Conservation (phyloP, 2,888 invertebrate species). For the Zaprionus bogoriensis region DNA sequence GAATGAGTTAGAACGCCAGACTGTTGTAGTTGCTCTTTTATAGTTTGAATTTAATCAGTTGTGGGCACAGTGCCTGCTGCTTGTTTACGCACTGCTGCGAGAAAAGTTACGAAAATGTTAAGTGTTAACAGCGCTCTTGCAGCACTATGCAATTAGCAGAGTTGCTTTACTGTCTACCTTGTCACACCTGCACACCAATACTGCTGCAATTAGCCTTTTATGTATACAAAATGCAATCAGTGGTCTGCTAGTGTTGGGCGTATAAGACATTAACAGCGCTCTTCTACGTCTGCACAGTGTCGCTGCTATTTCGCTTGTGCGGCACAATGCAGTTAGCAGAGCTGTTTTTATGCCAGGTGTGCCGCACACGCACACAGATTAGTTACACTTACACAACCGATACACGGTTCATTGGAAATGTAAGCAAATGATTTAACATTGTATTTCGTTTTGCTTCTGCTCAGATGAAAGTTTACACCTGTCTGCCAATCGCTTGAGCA, state of each 20-base stretch:
- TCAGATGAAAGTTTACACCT: conserved; percentile 37
- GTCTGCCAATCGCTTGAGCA: conserved; percentile 32
- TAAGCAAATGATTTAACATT: conserved; percentile 13
- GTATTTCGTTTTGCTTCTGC: not conserved
- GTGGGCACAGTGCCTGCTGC: not conserved
- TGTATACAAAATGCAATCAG: no score
- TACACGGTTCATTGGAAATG: conserved; percentile 1
- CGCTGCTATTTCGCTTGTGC: conserved; percentile 8
- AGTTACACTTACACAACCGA: not conserved
- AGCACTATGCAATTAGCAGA: no score
- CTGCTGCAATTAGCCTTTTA: no score
- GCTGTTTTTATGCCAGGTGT: conserved; percentile 48
- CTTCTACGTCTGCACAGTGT: not conserved
- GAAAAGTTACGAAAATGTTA: not conserved
- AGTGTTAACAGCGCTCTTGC: no score
- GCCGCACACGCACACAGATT: not conserved
- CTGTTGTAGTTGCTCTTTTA: not conserved
- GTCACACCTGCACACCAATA: no score
- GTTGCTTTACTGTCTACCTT: no score
- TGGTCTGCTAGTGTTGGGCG: no score
- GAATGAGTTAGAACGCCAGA: not conserved
- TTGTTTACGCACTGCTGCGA: not conserved
- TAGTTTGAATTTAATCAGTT: conserved; percentile 27
- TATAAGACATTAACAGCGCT: not conserved
- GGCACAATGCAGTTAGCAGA: conserved; percentile 7